Base-by-base conservation (phyloP, 2,113 vertebrate species). In the Haemorhous mexicanus region DNA sequence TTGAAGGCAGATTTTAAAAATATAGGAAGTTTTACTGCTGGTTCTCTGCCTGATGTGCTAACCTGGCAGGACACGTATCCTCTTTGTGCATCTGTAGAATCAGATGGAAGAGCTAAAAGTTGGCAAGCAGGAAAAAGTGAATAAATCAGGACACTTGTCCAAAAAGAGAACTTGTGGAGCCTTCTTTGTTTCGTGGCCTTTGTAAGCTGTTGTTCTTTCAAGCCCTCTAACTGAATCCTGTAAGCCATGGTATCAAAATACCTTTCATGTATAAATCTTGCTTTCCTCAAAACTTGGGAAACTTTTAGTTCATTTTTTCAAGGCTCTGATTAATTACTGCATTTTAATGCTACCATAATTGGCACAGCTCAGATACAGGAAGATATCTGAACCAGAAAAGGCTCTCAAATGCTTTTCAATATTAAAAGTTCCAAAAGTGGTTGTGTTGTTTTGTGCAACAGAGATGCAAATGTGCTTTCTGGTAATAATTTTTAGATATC, bases 401-500 rank as follows among this genome's bases (percentile, higher is more conserved):
- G 52, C 35, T 30, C 11, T 86, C 18, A 52, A 87, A 79, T 37
- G 14, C 44, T 89, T 63, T 78, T 76, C 35, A 69, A 1, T 73
- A 67, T 63, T 55, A 53, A 58, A 56, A 47, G 19, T 32, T 73
- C 26, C 6, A 41, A 53, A 82, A 63, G 32, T 66, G 2, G 2
- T 70, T 44, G 24, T 41, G 37, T 13, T 84, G 10, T 55, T 82
- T 82, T 81, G n/a, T 72, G 26, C 27, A 55, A 39, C 13, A 44
- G 46, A 72, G 41, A 64, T 89, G 52, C 28, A 95, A 66, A 74
- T 90, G 23, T 0, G 1, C 46, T 86, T 53, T 80, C n/a, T 95
- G 35, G 32, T 73, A 90, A 74, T 83, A 74, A 26, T 56, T 76
- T 87, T 93, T 90, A 58, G 30, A 19, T 87, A 87, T 80, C 39